A percentile compares a stretch with the other conserved stretches of the same genome.
Conservation (phyloP, 2,888 invertebrate species). For the Chrysomela aeneicollis region DNA sequence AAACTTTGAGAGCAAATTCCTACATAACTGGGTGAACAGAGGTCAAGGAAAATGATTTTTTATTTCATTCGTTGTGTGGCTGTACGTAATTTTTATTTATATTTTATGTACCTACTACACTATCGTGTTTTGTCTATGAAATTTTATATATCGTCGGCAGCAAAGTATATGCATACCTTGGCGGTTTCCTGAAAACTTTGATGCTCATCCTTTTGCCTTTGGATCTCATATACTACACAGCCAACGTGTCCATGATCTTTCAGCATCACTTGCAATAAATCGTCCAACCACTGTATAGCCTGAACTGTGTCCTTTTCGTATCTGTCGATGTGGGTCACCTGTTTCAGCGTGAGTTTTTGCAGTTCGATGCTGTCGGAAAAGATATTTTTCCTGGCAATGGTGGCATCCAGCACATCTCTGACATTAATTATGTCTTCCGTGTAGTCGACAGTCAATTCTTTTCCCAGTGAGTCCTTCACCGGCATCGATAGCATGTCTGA, state of each 20-base stretch:
- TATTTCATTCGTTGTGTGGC: no score
- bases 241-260: conserved; percentile 76
- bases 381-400: conserved; percentile 73
- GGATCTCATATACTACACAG: conserved; percentile 76
- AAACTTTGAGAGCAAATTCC: no score
- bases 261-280: conserved; percentile 75
- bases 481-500: conserved; percentile 81
- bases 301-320: conserved; percentile 81
- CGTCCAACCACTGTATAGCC: conserved; percentile 80
- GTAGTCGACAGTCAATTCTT: conserved; percentile 74
- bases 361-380: conserved; percentile 79
- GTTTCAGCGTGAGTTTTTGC: conserved; percentile 79
- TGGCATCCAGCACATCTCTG: conserved; percentile 74
- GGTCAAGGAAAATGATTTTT: no score
- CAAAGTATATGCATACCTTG: conserved; percentile 67
- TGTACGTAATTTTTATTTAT: no score
- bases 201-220: conserved; percentile 77
- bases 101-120: no score
- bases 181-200: conserved; percentile 81
- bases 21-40: no score
- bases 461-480: conserved; percentile 78
- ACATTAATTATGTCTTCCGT: conserved; percentile 77
- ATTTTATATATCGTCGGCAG: no score
- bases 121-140: no score
- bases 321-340: conserved; percentile 76